phyloP scores from a whole-genome alignment of 1,140 invertebrate species.

The Drosophila yakuba region DNA sequence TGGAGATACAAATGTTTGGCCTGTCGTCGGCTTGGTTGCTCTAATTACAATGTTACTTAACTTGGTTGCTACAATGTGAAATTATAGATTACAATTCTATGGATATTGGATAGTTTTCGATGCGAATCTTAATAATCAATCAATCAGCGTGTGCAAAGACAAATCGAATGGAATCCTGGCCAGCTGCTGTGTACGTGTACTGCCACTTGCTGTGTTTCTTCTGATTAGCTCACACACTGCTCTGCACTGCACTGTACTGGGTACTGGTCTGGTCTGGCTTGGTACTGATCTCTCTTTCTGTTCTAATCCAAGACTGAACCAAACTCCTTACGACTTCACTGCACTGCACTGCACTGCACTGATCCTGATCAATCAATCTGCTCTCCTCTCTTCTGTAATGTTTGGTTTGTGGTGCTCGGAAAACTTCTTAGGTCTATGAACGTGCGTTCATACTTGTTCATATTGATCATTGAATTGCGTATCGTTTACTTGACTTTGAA shows the following conservation, averaged over 20 bases:
- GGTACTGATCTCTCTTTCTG: slow-evolving; percentile 26
- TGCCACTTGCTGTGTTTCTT: slow-evolving; percentile 41
- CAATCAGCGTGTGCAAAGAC: slow-evolving; percentile 50
- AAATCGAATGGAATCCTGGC: slow-evolving; percentile 66
- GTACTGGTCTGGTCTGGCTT: slow-evolving; percentile 20
- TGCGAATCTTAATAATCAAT: slow-evolving; percentile 47
- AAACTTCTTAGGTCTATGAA: slow-evolving; percentile 80
- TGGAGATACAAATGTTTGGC: slow-evolving; percentile 55
- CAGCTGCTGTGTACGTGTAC: slow-evolving; percentile 71
- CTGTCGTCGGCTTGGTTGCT: slow-evolving; percentile 29
- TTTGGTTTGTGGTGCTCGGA: slow-evolving; percentile 73
- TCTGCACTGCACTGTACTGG: slow-evolving; percentile 29
- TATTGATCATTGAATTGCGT: slow-evolving; percentile 72
- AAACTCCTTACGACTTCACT: slow-evolving; percentile 52
- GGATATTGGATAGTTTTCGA: slow-evolving; percentile 53
- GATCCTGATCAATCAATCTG: slow-evolving; percentile 57
- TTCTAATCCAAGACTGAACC: slow-evolving; percentile 53
- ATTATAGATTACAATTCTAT: slow-evolving; percentile 62
- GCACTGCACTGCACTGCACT: slow-evolving; percentile 68
- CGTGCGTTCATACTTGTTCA: slow-evolving; percentile 59
- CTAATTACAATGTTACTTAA: slow-evolving; percentile 69
- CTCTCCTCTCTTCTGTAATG: slow-evolving; percentile 63
- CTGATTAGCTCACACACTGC: slow-evolving; percentile 30
- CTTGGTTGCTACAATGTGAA: slow-evolving; percentile 59
- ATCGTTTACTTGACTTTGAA: slow-evolving; percentile 83